A percentile compares a stretch with the other conserved stretches of the same genome.
These are phyloP conservation scores for Panthera uncia DNA, from an alignment of 2,113 vertebrate species.

Conservation along the genomic window DNA sequence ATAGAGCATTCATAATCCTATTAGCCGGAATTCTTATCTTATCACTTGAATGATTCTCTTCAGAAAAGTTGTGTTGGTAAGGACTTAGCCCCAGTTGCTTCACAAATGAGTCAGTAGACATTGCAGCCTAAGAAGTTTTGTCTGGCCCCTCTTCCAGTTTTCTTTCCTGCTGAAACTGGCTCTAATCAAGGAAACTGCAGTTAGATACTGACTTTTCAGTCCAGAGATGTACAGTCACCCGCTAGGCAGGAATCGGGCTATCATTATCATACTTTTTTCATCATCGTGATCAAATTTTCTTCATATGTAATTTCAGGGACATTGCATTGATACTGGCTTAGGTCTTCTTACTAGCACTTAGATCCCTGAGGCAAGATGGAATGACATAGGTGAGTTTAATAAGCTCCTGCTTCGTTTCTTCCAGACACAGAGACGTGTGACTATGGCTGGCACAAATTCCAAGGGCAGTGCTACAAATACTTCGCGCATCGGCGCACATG, in stretches of 20 bases:
- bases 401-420: background rate
- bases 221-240: background rate
- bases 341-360: background rate
- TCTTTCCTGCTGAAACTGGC: background rate
- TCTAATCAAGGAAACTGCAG: background rate
- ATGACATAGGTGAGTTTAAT: background rate
- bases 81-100: background rate
- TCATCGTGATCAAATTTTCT: background rate
- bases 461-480: constrained; percentile 98
- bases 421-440: constrained; percentile 95
- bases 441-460: constrained; percentile 99
- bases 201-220: background rate
- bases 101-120: background rate
- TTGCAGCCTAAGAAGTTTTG: background rate
- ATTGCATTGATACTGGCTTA: background rate
- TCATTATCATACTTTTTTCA: background rate
- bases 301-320: background rate
- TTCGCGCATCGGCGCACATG: constrained; percentile 94
- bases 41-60: constrained; percentile 30
- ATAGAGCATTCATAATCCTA: constrained; percentile 7
- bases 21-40: constrained; percentile 31
- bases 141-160: background rate
- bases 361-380: background rate
- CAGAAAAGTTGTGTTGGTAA: background rate
- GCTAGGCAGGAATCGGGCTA: background rate